A percentile compares a stretch with the other conserved stretches of the same genome.
Conservation (phyloP, 2,113 vertebrate genomes). For the Kobus ellipsiprymnus region DNA sequence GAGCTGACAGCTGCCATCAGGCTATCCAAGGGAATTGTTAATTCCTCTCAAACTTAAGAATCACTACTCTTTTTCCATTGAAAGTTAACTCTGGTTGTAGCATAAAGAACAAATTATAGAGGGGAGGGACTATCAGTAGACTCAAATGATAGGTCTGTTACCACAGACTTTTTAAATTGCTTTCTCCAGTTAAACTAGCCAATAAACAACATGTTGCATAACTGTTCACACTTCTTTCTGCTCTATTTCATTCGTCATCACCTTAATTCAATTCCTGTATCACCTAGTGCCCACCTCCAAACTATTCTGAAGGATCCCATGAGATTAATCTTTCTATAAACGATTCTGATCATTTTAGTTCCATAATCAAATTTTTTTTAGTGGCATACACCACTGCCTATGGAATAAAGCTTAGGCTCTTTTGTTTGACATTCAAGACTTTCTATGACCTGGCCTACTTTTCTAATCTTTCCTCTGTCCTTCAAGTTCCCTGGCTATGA, state of each 20-base stretch:
- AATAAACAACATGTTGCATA: neutral
- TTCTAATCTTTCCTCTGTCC: neutral
- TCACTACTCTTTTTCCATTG: neutral
- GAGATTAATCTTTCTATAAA: slow-evolving; percentile 26
- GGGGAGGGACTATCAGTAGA: neutral
- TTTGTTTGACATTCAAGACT: neutral
- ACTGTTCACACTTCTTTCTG: neutral
- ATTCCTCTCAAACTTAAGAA: neutral
- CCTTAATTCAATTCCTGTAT: neutral
- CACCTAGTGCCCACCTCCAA: neutral
- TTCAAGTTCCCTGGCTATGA: neutral
- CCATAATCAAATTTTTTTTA: neutral
- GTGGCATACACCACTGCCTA: neutral
- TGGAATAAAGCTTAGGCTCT: neutral
- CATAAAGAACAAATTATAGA: neutral
- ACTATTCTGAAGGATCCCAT: neutral
- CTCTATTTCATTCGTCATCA: neutral
- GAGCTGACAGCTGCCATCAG: neutral
- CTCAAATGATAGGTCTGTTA: neutral
- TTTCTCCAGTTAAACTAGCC: slow-evolving; percentile 14
- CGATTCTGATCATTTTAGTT: neutral
- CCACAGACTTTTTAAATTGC: neutral
- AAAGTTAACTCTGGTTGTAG: slow-evolving; percentile 20
- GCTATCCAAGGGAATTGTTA: neutral
- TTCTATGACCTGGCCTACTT: slow-evolving; percentile 9